Conservation (phyloP, 2,888 invertebrate species). For the Tolmerus cingulatus region DNA sequence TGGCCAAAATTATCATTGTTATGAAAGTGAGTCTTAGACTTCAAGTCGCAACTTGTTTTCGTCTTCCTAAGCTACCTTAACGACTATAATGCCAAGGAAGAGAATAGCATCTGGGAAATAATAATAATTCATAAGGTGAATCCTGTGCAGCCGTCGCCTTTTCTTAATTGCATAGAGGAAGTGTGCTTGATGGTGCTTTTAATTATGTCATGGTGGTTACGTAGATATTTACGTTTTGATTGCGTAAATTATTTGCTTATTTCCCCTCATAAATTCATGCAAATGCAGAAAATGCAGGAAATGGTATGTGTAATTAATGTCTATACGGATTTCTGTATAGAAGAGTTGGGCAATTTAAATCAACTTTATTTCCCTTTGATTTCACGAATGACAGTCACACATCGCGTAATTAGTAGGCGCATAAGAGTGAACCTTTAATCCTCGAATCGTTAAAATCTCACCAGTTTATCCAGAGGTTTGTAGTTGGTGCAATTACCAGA, state of each 20-base stretch:
- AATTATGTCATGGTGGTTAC: not conserved
- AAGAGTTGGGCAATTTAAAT: not conserved
- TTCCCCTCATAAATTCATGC: not conserved
- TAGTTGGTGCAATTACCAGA: not conserved
- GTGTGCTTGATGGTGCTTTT: not conserved
- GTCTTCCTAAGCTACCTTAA: not conserved
- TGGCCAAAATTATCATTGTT: not conserved
- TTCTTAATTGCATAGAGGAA: not conserved
- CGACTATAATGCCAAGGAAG: not conserved
- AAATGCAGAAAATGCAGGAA: not conserved
- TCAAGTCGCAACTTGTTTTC: not conserved
- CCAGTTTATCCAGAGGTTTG: not conserved
- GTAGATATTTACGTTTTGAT: not conserved
- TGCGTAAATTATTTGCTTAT: not conserved
- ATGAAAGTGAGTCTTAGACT: not conserved
- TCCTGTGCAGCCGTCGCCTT: not conserved
- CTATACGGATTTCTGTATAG: not conserved
- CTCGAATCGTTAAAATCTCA: not conserved
- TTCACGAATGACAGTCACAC: not conserved
- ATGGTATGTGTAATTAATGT: not conserved
- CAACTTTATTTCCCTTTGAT: not conserved
- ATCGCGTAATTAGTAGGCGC: not conserved
- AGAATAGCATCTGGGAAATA: not conserved
- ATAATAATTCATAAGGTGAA: not conserved
- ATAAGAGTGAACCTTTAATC: not conserved